Evolutionary conservation across 2,113 vertebrate species (phyloP), one percentile per base, ranked within the genome.

Genomic region (Herpetotheres cachinnans): DNA sequence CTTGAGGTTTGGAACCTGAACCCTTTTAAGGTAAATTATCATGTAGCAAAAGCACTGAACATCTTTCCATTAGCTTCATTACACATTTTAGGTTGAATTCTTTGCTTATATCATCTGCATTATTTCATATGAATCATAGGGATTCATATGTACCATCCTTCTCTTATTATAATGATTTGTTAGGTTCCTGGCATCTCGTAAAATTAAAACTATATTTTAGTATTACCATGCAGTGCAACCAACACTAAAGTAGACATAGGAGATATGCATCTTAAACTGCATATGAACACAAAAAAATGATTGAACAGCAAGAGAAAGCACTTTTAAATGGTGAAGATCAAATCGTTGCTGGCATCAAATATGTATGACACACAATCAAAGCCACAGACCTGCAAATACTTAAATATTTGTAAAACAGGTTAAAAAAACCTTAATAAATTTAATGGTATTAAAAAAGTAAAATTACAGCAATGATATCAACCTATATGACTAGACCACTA

Each of bases 141-240:
- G 42, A n/a, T n/a, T n/a, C n/a, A n/a, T n/a, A n/a, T n/a, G n/a
- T 94, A 38, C 3, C 7, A n/a, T 67, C 17, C 13, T 82, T 91
- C 29, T 95, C 30, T 74, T 89, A 58, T 44, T 82, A 36, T 22
- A 71, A 40, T 65, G 63, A 94, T 84, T 89, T 95, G 47, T 93
- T 92, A 86, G 38, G 56, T 58, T 90, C 55, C 54, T 86, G 40
- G 16, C 49, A 79, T 63, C 63, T 92, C 58, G 56, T 93, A 72
- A 91, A 88, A 95, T 96, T 82, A 72, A 95, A 91, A 85, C 34
- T 65, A 36, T 85, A 76, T 93, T 85, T 95, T 89, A 86, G 4
- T 54, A 73, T 87, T 94, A 58, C 19, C 12, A 18, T 54, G 49
- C 38, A 65, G 36, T 5, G 9, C 47, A 87, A 52, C 36, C 54